Evolutionary conservation across 2,113 vertebrate species (phyloP).

Genomic region (Rhinolophus ferrumequinum): DNA sequence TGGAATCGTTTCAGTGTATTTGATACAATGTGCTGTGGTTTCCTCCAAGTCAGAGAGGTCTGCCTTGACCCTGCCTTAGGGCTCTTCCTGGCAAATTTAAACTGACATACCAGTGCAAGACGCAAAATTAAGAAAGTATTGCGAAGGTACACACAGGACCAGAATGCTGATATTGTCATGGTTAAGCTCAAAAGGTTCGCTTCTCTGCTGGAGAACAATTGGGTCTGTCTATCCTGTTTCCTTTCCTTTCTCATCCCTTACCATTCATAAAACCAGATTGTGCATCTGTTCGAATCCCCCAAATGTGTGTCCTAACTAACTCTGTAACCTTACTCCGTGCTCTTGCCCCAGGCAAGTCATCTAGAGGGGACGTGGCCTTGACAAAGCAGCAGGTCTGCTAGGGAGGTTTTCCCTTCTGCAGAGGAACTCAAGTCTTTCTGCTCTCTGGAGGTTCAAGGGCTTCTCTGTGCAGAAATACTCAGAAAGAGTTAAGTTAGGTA

Average conservation of each 20-base stretch:
- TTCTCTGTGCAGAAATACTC: not conserved
- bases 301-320: not conserved
- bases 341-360: not conserved
- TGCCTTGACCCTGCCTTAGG: not conserved
- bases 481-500: slow-evolving; percentile 82
- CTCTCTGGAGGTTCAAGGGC: not conserved
- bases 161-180: rapidly evolving
- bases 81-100: not conserved
- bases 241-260: not conserved
- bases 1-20: not conserved
- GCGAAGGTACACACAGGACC: rapidly evolving
- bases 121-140: not conserved
- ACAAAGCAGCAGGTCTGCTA: not conserved
- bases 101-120: rapidly evolving
- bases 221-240: not conserved
- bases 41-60: not conserved
- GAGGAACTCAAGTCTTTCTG: not conserved
- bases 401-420: not conserved
- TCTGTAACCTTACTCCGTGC: not conserved
- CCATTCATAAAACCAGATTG: not conserved
- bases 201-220: not conserved
- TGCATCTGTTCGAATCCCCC: not conserved
- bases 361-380: not conserved
- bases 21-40: rapidly evolving
- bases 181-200: not conserved